phyloP scores from a whole-genome alignment of 2,797 vertebrate species.

The Ctenochaetus hawaiiensis region DNA sequence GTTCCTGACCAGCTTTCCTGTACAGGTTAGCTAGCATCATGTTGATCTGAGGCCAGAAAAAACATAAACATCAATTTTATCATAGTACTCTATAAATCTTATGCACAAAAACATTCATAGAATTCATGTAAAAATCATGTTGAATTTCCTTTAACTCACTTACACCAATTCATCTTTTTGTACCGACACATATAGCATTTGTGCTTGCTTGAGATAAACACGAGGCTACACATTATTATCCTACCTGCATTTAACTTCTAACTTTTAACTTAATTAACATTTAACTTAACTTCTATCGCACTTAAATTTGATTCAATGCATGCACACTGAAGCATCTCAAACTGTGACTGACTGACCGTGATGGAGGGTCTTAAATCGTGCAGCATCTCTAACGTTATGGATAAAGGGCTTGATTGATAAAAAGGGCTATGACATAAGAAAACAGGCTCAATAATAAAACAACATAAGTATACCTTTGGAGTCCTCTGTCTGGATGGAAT shows the following conservation, averaged over 20 bases:
- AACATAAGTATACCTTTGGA: conserved; percentile 88
- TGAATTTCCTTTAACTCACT: too few relatives aligned
- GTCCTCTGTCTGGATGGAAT: conserved; percentile 98
- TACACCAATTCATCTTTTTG: too few relatives aligned
- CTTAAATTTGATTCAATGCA: too few relatives aligned
- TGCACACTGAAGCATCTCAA: too few relatives aligned
- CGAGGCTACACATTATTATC: background rate
- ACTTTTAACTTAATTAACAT: too few relatives aligned
- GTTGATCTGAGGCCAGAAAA: conserved; percentile 90
- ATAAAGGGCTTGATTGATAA: too few relatives aligned
- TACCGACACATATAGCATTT: background rate
- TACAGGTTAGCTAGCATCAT: conserved; percentile 99
- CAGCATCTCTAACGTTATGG: too few relatives aligned
- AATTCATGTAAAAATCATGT: background rate
- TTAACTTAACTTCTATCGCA: too few relatives aligned
- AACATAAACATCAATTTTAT: background rate
- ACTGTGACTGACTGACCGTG: too few relatives aligned
- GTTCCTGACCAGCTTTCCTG: conserved; percentile 97
- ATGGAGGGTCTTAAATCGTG: too few relatives aligned
- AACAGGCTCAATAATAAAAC: too few relatives aligned
- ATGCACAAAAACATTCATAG: background rate
- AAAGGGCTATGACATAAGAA: background rate
- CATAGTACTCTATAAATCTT: background rate
- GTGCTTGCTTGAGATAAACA: background rate
- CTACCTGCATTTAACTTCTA: too few relatives aligned